These are phyloP conservation scores for Gyps fulvus DNA, from an alignment of 2,113 vertebrate species.

Conservation along the genomic window DNA sequence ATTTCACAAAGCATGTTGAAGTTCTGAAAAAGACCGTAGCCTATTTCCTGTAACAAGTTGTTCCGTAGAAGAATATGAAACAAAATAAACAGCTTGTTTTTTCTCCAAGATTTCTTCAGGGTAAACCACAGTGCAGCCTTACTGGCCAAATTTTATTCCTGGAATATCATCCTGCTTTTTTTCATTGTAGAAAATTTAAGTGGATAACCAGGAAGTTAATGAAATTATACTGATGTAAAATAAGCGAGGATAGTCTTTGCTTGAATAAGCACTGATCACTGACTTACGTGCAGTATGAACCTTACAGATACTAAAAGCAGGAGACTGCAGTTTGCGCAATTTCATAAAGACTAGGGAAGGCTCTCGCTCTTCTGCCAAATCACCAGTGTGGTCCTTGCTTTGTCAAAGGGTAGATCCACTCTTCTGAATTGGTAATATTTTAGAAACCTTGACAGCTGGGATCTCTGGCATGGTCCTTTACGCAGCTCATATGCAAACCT, in stretches of 20 bases:
- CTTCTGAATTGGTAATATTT: neutral
- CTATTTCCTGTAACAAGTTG: neutral
- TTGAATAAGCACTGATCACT: neutral
- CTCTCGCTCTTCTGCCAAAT: neutral
- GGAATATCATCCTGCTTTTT: neutral
- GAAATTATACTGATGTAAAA: neutral
- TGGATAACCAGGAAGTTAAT: neutral
- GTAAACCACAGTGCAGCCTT: neutral
- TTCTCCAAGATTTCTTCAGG: neutral
- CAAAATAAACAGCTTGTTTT: neutral
- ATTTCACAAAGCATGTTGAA: neutral
- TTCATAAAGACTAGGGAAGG: neutral
- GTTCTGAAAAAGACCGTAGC: neutral
- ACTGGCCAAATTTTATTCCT: neutral
- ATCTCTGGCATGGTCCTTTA: neutral
- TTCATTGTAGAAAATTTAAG: neutral
- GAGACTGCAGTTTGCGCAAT: neutral
- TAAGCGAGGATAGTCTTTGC: neutral
- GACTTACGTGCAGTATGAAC: neutral
- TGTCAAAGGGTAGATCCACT: neutral
- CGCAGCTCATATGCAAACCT: slow-evolving; percentile 12
- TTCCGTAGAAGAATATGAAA: neutral
- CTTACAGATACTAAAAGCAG: neutral
- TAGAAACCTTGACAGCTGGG: neutral
- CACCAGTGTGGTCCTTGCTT: neutral